Conservation (phyloP, 2,113 vertebrate species). For the Callospermophilus lateralis region DNA sequence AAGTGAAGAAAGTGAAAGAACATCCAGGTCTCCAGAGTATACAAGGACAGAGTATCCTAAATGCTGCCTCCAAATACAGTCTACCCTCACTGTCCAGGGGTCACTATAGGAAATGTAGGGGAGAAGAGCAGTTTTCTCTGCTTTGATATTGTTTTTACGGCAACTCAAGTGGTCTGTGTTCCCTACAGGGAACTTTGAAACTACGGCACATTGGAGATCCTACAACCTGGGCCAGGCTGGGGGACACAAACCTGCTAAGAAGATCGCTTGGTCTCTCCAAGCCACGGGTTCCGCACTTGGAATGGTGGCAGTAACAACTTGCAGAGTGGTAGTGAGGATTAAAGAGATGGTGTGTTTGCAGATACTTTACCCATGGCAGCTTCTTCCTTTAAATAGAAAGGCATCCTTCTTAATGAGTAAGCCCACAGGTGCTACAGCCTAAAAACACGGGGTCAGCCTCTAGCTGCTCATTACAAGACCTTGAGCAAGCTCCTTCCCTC, state of each 20-base stretch:
- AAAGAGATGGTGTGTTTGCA: rapidly evolving
- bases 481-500: neutral
- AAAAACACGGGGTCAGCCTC: neutral
- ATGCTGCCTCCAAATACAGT: neutral
- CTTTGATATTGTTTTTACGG: neutral
- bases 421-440: neutral
- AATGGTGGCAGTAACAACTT: neutral
- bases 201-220: neutral
- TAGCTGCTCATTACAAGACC: neutral
- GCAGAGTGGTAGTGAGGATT: neutral
- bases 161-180: neutral
- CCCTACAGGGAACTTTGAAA: neutral
- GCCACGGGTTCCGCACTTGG: neutral
- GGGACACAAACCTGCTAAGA: neutral
- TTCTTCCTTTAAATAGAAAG: neutral
- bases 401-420: rapidly evolving
- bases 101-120: neutral
- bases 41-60: neutral
- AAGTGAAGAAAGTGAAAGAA: neutral
- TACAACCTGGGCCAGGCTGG: neutral
- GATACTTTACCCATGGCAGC: neutral
- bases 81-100: neutral
- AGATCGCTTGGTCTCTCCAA: neutral
- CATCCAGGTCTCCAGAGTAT: neutral
- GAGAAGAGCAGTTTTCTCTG: neutral